Base-by-base conservation (phyloP, 2,888 invertebrate species). In the Ypsolopha sequella region DNA sequence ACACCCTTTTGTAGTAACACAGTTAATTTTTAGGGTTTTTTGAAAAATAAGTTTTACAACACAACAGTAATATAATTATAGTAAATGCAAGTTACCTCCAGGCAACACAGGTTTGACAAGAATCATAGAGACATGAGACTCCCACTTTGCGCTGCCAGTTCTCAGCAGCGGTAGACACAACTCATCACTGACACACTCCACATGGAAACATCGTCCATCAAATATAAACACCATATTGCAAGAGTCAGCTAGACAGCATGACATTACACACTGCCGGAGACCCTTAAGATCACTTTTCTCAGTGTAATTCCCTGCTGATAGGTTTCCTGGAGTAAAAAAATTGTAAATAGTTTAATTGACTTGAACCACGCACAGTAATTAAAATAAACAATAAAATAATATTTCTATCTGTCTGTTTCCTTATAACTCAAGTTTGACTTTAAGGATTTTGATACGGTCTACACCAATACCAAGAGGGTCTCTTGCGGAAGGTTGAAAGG, bases 151-250 rank as follows among this genome's bases (percentile, higher is more conserved):
- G 51, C 67, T 70, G 13, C 71, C 76, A 1, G 70, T 57, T 44
- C 90, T 88, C 45, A 88, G 82, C 13, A 91, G 82, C 0, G 95
- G 95, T 56, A 91, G 64, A 63, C 95, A 95, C 36, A 91, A 76
- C 64, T 93, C 91, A 65, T 93, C 91, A 60, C 87, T 92, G 6
- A 76, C 82, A 74, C 95, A 95, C 54, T 89, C 88, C 13, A 95
- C 90, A 73, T 94, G 93, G 68, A 91, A 95, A 69, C 96, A 96
- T 55, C 91, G 91, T 14, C 87, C 77, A 63, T 94, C 91, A 59
- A 90, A 91, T 73, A 93, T 91, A 66, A 96, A 91, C 4, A 92
- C 94, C 56, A 95, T 91, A 73, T 96, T 93, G 70, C 96, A 96
- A 1, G 82, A 77, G 50, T 89, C 79, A 58, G 91, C 74, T 48